These are phyloP conservation scores for Harlomillsia oculata DNA, from an alignment of 1,140 invertebrate species.

Conservation along the genomic window DNA sequence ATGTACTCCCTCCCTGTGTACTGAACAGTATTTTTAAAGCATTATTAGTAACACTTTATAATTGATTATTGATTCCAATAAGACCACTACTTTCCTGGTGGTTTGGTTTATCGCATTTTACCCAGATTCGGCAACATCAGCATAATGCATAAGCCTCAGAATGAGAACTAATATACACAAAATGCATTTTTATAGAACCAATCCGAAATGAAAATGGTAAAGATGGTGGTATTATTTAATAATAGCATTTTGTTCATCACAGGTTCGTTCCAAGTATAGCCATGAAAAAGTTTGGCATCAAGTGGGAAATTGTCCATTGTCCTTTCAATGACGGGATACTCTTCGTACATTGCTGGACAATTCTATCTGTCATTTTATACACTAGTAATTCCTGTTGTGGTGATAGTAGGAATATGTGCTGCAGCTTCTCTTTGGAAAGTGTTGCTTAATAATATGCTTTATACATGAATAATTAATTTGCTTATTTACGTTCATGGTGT, in stretches of 20 bases:
- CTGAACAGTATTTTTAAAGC: neutral
- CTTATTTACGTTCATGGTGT: too few relatives aligned
- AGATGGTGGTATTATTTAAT: conserved; percentile 4
- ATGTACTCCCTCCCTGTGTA: neutral
- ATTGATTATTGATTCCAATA: neutral
- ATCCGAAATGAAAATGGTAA: neutral
- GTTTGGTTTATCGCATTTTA: neutral
- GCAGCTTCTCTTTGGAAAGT: conserved; percentile 81
- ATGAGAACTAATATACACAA: neutral
- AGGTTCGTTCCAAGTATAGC: conserved; percentile 84
- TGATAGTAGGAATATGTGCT: conserved; percentile 77
- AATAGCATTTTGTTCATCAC: conserved; percentile 71
- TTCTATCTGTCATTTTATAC: conserved; percentile 83
- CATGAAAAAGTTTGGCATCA: conserved; percentile 73
- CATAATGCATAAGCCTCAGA: too few relatives aligned
- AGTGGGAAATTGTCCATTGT: conserved; percentile 93
- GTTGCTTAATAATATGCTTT: neutral
- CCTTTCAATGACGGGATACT: conserved; percentile 81
- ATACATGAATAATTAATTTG: neutral
- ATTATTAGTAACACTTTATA: neutral
- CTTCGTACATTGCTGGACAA: conserved; percentile 84
- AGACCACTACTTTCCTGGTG: neutral
- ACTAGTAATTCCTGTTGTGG: conserved; percentile 81
- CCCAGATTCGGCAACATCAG: too few relatives aligned
- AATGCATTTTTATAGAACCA: neutral